Evolutionary conservation across 2,113 vertebrate species (phyloP), one percentile per base, ranked within the genome.

Genomic region (Penelope pileata): DNA sequence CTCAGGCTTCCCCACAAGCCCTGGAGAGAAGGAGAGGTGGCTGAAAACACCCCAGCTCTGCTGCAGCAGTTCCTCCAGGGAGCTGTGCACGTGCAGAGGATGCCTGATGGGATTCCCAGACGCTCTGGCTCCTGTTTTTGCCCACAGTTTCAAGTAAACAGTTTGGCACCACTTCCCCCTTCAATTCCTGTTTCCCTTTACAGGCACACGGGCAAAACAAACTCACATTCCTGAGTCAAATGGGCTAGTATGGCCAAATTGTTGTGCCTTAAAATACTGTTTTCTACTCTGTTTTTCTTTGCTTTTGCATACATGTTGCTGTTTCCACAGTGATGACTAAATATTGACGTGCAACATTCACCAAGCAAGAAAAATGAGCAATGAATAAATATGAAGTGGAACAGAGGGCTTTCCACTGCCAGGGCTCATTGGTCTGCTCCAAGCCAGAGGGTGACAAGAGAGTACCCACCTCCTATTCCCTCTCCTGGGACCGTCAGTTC

Each of bases 261-360:
- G 34, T 93, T 91, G 72, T 66, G 38, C 73, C 53, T 92, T 86
- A 58, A 95, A 88, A 60, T 82, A 27, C n/a, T 80, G 24, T 75
- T 91, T 86, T 88, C 70, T 93, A 0, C 73, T 84, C 40, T 85
- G 87, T 84, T 54, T 86, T 12, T 8, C 30, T 81, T 51, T 96
- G 34, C 26, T 9, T 90, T 81, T 84, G 21, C 56, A 63, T 36
- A 15, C 74, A 29, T 68, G 38, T 67, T 83, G 68, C 87, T 66
- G 70, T 96, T 96, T 87, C 90, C 83, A 91, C 83, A 86, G 93
- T 74, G 75, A 77, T 92, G 76, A 70, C 86, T 94, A 94, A 97
- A 96, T 95, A 93, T 88, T 96, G 94, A 94, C 93, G 43, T 23
- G 63, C 48, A 72, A 27, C 27, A 18, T 93, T 88, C 92, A 94